Conservation (phyloP, 1,140 invertebrate genomes). For the Ruditapes philippinarum region DNA sequence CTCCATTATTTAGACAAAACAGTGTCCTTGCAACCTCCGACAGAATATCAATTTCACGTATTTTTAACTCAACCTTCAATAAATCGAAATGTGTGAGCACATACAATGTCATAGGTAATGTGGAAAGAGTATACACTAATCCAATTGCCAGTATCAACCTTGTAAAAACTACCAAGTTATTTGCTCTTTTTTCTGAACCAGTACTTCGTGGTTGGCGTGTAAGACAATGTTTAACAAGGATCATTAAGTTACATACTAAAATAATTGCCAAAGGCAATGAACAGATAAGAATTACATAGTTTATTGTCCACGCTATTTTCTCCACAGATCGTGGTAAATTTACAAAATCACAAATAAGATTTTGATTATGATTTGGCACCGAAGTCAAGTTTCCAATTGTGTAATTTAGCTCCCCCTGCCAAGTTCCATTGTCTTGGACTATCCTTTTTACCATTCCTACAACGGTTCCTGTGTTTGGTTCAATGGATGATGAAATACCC, state of each 20-base stretch:
- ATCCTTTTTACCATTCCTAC: no score
- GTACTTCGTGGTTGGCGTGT: background rate
- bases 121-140: background rate
- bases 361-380: no score
- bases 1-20: background rate
- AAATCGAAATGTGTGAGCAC: background rate
- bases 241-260: background rate
- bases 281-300: background rate
- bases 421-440: no score
- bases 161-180: background rate
- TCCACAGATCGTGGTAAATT: background rate
- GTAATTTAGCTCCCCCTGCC: background rate
- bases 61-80: background rate
- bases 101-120: background rate
- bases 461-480: no score
- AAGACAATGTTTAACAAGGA: background rate
- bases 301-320: background rate
- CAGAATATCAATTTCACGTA: background rate
- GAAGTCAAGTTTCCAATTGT: background rate
- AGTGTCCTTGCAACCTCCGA: background rate
- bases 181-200: background rate
- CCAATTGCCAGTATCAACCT: background rate
- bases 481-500: no score
- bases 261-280: background rate
- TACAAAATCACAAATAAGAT: background rate